Percentiles rank a stretch among this genome's conserved stretches.
phyloP scores from a whole-genome alignment of 37 sponge, comb jelly and placozoan species.

The Hexactinellida sp. region DNA sequence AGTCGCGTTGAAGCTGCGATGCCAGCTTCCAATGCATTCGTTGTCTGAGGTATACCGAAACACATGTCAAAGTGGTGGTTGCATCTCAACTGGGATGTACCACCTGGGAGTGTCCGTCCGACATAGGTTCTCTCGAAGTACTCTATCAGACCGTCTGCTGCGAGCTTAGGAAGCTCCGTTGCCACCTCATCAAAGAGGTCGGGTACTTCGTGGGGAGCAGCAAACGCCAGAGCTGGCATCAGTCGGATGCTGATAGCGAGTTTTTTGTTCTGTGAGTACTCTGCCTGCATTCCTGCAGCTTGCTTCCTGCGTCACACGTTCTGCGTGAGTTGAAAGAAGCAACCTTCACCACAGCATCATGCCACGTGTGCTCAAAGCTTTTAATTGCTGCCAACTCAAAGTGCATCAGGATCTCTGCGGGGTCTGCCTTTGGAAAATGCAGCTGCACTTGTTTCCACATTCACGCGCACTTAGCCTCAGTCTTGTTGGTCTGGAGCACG shows the following conservation, averaged over 20 bases:
- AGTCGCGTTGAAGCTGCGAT: conserved; percentile 2
- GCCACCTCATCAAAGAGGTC: not conserved
- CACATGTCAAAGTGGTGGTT: not conserved
- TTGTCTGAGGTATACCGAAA: not conserved
- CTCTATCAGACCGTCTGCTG: not conserved
- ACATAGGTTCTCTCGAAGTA: not conserved
- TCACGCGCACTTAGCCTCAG: not conserved
- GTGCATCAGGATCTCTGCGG: not conserved
- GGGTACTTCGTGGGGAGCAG: not conserved
- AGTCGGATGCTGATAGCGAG: not conserved
- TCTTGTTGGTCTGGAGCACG: not conserved
- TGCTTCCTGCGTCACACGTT: not conserved
- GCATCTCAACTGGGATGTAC: not conserved
- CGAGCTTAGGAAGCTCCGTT: not conserved
- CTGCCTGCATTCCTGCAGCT: not conserved
- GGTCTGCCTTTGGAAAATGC: not conserved
- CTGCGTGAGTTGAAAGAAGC: not conserved
- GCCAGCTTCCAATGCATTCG: not conserved
- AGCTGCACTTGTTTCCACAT: not conserved
- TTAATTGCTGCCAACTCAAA: not conserved
- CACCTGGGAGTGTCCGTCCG: not conserved
- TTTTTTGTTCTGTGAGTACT: not conserved
- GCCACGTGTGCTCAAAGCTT: not conserved
- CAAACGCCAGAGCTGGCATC: not conserved
- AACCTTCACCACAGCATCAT: not conserved